Evolutionary conservation across 2,888 invertebrate genomes (phyloP).

Genomic region (Apoda limacodes): DNA sequence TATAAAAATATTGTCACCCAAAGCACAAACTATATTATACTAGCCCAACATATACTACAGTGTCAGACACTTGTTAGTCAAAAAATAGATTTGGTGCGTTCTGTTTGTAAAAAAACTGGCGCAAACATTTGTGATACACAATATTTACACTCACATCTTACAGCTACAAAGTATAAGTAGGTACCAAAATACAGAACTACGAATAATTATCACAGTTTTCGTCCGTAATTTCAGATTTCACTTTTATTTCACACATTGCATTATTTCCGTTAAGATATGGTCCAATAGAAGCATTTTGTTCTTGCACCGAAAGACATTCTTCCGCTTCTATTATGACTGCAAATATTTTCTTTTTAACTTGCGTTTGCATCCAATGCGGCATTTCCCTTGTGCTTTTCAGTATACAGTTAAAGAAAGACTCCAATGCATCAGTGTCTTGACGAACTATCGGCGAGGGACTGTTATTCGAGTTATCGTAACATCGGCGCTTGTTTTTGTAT

Average conservation of each 20-base stretch:
- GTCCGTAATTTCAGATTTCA: slow-evolving; percentile 45
- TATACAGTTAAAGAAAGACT: slow-evolving; percentile 52
- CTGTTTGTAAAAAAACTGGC: too few relatives aligned
- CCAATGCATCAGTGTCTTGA: slow-evolving; percentile 38
- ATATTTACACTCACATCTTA: too few relatives aligned
- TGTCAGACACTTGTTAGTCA: too few relatives aligned
- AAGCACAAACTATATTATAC: too few relatives aligned
- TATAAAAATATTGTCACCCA: too few relatives aligned
- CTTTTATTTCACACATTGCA: slow-evolving; percentile 37
- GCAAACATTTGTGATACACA: too few relatives aligned
- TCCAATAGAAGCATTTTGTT: slow-evolving; percentile 16
- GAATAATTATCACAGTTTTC: slow-evolving; percentile 25
- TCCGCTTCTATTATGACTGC: slow-evolving; percentile 55
- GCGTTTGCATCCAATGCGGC: slow-evolving; percentile 59
- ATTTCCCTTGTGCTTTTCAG: slow-evolving; percentile 49
- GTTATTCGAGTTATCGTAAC: slow-evolving; percentile 17
- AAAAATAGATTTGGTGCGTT: too few relatives aligned
- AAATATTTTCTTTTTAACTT: slow-evolving; percentile 59
- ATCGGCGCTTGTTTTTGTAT: slow-evolving; percentile 29
- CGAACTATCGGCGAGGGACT: slow-evolving; percentile 17
- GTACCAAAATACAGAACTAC: slow-evolving; percentile 7
- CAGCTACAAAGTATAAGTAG: not conserved
- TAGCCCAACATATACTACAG: too few relatives aligned
- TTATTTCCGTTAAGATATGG: too few relatives aligned
- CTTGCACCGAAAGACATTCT: slow-evolving; percentile 37